Evolutionary conservation across 2,888 invertebrate genomes (phyloP).

Genomic region (Autographa pulchrina): DNA sequence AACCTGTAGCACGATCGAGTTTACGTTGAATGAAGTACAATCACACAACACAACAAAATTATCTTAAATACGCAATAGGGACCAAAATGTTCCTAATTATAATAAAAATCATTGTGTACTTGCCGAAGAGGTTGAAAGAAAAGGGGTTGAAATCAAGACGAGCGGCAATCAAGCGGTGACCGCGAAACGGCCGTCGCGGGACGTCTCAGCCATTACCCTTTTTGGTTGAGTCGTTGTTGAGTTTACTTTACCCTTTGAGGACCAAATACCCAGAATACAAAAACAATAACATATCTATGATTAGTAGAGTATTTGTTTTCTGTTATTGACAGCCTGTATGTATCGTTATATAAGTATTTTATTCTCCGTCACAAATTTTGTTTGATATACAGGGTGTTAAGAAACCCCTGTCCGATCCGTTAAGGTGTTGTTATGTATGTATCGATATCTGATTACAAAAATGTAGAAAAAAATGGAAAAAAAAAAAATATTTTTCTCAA

Average conservation of each 20-base stretch:
- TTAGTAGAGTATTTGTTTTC: too few relatives aligned
- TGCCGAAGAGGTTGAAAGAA: slow-evolving; percentile 28
- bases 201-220: slow-evolving; percentile 20
- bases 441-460: too few relatives aligned
- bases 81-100: slow-evolving; percentile 26
- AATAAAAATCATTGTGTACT: slow-evolving; percentile 52
- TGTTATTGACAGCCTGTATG: too few relatives aligned
- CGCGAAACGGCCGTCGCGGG: slow-evolving; percentile 39
- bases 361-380: too few relatives aligned
- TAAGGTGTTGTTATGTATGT: too few relatives aligned
- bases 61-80: slow-evolving; percentile 14
- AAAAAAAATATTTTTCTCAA: too few relatives aligned
- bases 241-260: background rate
- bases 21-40: too few relatives aligned
- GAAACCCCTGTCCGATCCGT: too few relatives aligned
- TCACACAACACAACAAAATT: background rate
- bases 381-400: too few relatives aligned
- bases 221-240: background rate
- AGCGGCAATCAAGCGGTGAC: slow-evolving; percentile 30
- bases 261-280: background rate
- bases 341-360: too few relatives aligned
- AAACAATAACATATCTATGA: background rate
- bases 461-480: too few relatives aligned
- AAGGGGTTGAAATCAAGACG: slow-evolving; percentile 44
- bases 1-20: too few relatives aligned